Percentiles rank a stretch among this genome's conserved stretches.
phyloP scores from a whole-genome alignment of 2,888 invertebrate species.

The Eupeodes luniger region DNA sequence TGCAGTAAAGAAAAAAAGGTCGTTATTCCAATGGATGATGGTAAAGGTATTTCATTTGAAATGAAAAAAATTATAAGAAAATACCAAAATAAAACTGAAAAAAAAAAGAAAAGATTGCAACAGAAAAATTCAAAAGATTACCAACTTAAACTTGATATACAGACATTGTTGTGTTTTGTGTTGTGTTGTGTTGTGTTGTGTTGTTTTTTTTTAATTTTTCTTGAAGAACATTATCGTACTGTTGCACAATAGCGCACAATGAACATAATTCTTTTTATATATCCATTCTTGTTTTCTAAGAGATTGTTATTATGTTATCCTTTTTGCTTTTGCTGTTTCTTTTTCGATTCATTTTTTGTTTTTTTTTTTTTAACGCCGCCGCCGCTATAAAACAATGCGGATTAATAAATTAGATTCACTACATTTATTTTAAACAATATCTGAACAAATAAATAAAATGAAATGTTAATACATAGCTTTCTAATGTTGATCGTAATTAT shows the following conservation, averaged over 20 bases:
- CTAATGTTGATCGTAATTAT: too few relatives aligned
- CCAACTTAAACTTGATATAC: constrained; percentile 35
- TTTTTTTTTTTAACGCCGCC: constrained; percentile 8
- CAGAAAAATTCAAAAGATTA: constrained; percentile 36
- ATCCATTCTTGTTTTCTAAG: constrained; percentile 44
- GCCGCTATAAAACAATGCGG: neutral
- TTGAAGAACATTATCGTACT: constrained; percentile 39
- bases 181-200: constrained; percentile 21
- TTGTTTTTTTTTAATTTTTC: constrained; percentile 32
- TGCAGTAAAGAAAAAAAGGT: constrained; percentile 27
- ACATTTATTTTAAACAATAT: too few relatives aligned
- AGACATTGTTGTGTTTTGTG: constrained; percentile 25
- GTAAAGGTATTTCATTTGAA: constrained; percentile 38
- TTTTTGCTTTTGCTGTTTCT: constrained; percentile 51
- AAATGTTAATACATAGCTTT: too few relatives aligned
- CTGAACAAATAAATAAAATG: too few relatives aligned
- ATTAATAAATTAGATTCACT: too few relatives aligned
- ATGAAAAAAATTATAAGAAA: neutral
- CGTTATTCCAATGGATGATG: constrained; percentile 35
- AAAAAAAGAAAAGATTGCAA: constrained; percentile 26
- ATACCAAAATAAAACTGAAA: constrained; percentile 25
- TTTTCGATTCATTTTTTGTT: constrained; percentile 46
- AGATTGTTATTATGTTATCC: constrained; percentile 56
- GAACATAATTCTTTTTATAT: constrained; percentile 26
- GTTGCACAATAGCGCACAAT: constrained; percentile 62